Evolutionary conservation across 2,113 vertebrate species (phyloP).

Genomic region (Vulpes ferrilata): DNA sequence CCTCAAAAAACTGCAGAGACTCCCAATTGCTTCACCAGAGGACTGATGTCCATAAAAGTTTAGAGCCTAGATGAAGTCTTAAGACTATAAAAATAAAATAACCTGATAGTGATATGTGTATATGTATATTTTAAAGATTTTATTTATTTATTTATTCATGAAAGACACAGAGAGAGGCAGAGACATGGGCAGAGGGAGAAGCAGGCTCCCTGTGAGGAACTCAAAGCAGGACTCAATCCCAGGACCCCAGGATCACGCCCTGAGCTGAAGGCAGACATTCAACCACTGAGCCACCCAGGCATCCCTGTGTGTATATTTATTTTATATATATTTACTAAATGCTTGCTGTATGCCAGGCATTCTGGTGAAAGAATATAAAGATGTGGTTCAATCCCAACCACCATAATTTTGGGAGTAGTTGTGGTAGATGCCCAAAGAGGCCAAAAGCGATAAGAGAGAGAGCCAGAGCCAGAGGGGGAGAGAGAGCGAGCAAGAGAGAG

Average conservation of each 20-base stretch:
- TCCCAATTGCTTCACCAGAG: not conserved
- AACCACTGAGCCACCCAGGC: no score
- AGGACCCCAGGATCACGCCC: no score
- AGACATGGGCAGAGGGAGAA: no score
- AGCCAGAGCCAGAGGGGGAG: not conserved
- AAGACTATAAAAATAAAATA: not conserved
- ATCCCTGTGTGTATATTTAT: not conserved
- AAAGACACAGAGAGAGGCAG: no score
- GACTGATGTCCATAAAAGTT: not conserved
- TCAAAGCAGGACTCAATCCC: no score
- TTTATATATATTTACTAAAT: not conserved
- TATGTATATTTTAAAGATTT: no score
- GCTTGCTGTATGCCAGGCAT: not conserved
- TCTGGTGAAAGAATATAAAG: not conserved
- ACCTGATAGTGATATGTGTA: not conserved
- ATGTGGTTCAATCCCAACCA: not conserved
- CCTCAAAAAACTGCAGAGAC: not conserved
- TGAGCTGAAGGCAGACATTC: no score
- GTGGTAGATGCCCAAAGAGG: not conserved
- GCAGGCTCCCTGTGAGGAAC: no score
- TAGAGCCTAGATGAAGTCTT: not conserved
- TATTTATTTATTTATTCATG: no score
- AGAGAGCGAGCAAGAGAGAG: not conserved
- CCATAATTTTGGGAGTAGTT: not conserved
- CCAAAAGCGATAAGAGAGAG: not conserved